These are phyloP conservation scores for Phocoena phocoena DNA, from an alignment of 2,113 vertebrate genomes.

Conservation along the genomic window DNA sequence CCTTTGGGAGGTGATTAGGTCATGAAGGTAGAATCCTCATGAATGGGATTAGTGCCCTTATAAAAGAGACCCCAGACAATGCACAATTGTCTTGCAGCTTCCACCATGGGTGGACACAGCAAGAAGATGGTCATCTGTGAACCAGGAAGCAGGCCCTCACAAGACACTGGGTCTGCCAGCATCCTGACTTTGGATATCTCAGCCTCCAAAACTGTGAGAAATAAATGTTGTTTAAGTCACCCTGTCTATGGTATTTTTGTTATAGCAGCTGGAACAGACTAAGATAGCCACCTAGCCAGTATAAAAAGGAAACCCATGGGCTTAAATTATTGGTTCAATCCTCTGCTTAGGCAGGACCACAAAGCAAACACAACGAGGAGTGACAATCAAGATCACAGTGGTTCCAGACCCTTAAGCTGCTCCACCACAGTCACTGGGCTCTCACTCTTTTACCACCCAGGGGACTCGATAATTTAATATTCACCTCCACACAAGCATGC, in stretches of 20 bases:
- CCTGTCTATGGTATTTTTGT: background rate
- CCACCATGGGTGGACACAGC: background rate
- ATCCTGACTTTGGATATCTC: background rate
- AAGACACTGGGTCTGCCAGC: background rate
- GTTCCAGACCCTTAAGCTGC: background rate
- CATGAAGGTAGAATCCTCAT: background rate
- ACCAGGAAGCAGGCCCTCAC: background rate
- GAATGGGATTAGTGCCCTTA: background rate
- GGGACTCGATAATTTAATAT: background rate
- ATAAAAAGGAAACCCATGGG: background rate
- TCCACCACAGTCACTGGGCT: background rate
- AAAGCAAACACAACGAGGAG: background rate
- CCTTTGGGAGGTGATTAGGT: no score
- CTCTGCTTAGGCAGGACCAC: background rate
- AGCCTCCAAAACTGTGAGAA: background rate
- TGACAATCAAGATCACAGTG: fast-evolving
- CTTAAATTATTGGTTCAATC: background rate
- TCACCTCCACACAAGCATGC: background rate
- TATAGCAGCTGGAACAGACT: background rate
- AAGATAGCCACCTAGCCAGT: background rate
- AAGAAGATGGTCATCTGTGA: background rate
- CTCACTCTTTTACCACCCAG: background rate
- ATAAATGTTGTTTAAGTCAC: background rate
- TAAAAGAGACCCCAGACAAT: background rate
- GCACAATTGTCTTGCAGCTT: background rate